Base-by-base conservation (phyloP, 2,888 invertebrate species). In the Rhagonycha fulva region DNA sequence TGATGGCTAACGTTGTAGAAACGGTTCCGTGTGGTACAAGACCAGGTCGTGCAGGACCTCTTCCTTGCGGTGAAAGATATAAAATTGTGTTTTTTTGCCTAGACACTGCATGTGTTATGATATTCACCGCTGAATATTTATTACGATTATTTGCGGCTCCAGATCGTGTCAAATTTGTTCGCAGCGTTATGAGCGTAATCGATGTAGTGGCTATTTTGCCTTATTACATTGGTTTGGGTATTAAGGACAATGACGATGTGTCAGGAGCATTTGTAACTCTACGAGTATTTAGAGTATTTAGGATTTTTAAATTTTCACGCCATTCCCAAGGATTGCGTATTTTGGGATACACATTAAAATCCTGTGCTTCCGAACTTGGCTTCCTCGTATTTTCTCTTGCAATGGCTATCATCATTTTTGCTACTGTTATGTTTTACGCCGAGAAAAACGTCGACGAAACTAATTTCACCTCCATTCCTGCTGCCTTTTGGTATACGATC, bases 321-420 rank as follows among this genome's bases (percentile, higher is more conserved):
- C 99, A 99, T 90, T 99, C 99, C 81, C 98, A 98, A 90, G 99
- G 99, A 74, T 91, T 99, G 77, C 92, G 99, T 81, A 99, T 99
- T 88, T 93, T 99, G 83, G 99, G 99, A 80, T 99, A 99, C 89
- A 99, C 99, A 78, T 92, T 99, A 82, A 99, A 99, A 91, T 97
- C 97, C 77, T 99, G 99, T 90, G 98, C 98, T 88, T 98, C 97
- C 88, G 99, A 99, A 90, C 92, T 99, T 83, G 99, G 99, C 82
- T 99, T 99, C 91, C 93, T 99, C 80, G 98, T 99, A 78, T 99
- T 99, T 90, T 99, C 99, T 30, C 90, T 99, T 86, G 98, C 98
- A 80, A 99, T 99, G 99, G 99, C 99, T 85, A 99, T 99, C 88
- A 99, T 99, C 86, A 99, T 99, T 86, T 99, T 99, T 89, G 99